phyloP scores from a whole-genome alignment of 2,113 vertebrate species.

The Thermophis baileyi region DNA sequence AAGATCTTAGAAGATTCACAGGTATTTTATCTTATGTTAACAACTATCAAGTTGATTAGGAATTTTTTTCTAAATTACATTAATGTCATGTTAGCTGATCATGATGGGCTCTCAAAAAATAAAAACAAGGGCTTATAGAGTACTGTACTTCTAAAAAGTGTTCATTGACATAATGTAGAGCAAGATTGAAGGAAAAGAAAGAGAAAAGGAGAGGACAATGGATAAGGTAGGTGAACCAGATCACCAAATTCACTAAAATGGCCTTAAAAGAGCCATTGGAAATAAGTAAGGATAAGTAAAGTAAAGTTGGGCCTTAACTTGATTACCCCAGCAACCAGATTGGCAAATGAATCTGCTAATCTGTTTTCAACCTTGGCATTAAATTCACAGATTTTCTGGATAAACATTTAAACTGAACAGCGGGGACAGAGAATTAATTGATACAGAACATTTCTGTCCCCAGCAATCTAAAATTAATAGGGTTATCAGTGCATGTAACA shows the following conservation, averaged over 20 bases:
- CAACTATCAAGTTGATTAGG: conserved; percentile 40
- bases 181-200: background rate
- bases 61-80: background rate
- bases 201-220: background rate
- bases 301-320: background rate
- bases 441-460: no score
- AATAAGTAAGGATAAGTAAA: background rate
- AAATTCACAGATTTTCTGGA: no score
- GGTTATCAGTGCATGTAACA: no score
- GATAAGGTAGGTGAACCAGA: background rate
- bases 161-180: background rate
- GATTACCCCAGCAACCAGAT: no score
- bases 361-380: background rate
- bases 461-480: no score
- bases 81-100: conserved; percentile 17
- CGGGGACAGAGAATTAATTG: no score
- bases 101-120: background rate
- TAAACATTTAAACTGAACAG: no score
- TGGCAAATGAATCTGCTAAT: background rate
- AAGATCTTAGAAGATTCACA: conserved; percentile 62
- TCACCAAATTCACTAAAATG: background rate
- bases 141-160: background rate
- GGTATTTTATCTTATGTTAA: conserved; percentile 49
- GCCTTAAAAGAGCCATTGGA: background rate
- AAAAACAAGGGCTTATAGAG: background rate